These are phyloP conservation scores for Teinopalpus imperialis DNA, from an alignment of 2,888 invertebrate species.

Conservation along the genomic window DNA sequence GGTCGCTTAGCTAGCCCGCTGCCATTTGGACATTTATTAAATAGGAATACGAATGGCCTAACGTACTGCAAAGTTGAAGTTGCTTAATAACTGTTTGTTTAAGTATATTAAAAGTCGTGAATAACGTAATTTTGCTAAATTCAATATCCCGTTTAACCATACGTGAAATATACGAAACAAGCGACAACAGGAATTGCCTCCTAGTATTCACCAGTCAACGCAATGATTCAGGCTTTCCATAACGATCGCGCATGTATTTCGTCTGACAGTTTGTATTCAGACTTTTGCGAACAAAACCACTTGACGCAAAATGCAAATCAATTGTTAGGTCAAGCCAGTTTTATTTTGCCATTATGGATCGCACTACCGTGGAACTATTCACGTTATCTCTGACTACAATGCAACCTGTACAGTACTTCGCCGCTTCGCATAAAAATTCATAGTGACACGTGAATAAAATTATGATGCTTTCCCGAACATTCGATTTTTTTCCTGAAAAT, in stretches of 20 bases:
- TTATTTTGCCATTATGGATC: conserved; percentile 70
- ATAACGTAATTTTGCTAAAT: conserved; percentile 27
- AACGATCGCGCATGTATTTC: conserved; percentile 47
- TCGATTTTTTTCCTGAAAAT: too few relatives aligned
- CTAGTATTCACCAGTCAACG: conserved; percentile 69
- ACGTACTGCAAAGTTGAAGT: conserved; percentile 38
- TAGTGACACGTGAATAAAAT: conserved; percentile 43
- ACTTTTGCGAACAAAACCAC: conserved; percentile 66
- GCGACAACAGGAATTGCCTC: conserved; percentile 57
- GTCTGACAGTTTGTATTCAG: conserved; percentile 60
- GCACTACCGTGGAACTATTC: conserved; percentile 49
- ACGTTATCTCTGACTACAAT: conserved; percentile 49
- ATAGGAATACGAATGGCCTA: conserved; percentile 52
- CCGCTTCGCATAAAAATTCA: conserved; percentile 55
- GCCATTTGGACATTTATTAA: conserved; percentile 62
- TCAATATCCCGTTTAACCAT: conserved; percentile 16
- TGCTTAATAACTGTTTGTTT: conserved; percentile 40
- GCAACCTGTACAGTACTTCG: conserved; percentile 40
- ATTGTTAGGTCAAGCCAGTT: conserved; percentile 76
- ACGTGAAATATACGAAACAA: too few relatives aligned
- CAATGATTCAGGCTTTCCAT: conserved; percentile 59
- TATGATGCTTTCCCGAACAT: conserved; percentile 34
- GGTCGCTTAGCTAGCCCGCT: conserved; percentile 37
- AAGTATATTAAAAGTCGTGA: conserved; percentile 27
- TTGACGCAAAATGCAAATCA: conserved; percentile 74